Evolutionary conservation across 2,888 invertebrate species (phyloP), one percentile per base, ranked within the genome.

Genomic region (Monoplex corrugatus): DNA sequence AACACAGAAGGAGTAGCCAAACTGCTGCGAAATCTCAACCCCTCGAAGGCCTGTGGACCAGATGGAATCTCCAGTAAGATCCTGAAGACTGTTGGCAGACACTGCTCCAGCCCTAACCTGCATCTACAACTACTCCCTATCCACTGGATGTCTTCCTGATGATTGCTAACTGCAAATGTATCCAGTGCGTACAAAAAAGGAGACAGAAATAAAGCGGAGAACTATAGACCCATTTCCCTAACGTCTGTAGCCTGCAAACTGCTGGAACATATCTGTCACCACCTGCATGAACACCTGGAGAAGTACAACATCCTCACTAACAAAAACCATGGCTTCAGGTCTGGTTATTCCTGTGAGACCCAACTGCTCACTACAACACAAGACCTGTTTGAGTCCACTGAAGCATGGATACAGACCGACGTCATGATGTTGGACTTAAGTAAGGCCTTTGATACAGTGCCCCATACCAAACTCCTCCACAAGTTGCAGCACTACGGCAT

Each of bases 181-280:
- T 75, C 75, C 16, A 75, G 38, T 75, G 75, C 35, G 38, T 75
- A 16, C 38, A 75, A 75, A 38, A 75, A 75, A 35, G 32, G 32
- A 35, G 75, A 75, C 35, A 75, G 38, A 38, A 75, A 38, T 38
- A 75, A 75, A 75, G 75, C 75, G 16, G 75, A 75, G 38, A 75
- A 75, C 38, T 75, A 38, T 75, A 38, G 75, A 75, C 38, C 75
- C 32, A 75, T 75, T 28, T 75, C 75, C 8, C 35, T 75, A 38
- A 75, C 75, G 75, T 75, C 75, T 75, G 75, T 75, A 75, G 75
- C 32, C 75, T 75, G 75, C 75, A 75, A 75, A 38, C 38, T 75
- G 75, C 75, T 75, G 8, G 75, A 75, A 75, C 75, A 75, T 75
- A 75, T 75, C 16, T 75, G 75, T 75, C 75, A 38, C 8, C 75